Conservation (phyloP, 2,888 invertebrate species). For the Apotomis betuletana region DNA sequence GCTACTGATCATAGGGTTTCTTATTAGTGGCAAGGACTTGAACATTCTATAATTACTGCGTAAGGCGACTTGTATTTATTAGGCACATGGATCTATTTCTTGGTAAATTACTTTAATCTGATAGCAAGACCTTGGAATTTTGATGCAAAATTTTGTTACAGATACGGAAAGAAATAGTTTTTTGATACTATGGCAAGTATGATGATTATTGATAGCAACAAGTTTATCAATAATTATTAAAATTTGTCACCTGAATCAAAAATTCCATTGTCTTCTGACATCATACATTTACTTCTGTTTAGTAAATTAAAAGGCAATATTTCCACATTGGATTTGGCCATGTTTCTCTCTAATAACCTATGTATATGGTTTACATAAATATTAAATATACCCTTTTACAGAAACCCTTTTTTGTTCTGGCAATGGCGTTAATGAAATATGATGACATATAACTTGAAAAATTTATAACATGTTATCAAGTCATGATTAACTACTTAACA, state of each 20-base stretch:
- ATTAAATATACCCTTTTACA: conserved; percentile 27
- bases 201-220: too few species aligned
- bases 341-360: conserved; percentile 14
- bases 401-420: conserved; percentile 27
- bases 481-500: conserved; percentile 76
- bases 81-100: conserved; percentile 6
- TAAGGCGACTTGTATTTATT: conserved; percentile 8
- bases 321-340: conserved; percentile 10
- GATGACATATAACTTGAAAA: conserved; percentile 24
- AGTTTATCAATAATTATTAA: too few species aligned
- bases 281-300: not conserved
- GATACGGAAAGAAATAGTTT: too few species aligned
- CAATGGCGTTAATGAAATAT: conserved; percentile 45
- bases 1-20: conserved; percentile 7
- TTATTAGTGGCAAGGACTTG: conserved; percentile 17
- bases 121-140: not conserved
- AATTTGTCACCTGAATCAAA: too few species aligned
- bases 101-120: conserved; percentile 4
- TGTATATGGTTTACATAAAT: conserved; percentile 18
- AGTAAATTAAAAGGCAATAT: not conserved
- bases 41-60: conserved; percentile 1
- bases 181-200: too few species aligned
- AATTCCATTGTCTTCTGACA: not conserved
- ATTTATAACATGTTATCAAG: conserved; percentile 47
- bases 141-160: too few species aligned